phyloP scores from a whole-genome alignment of 2,797 vertebrate genomes.

The Rhincodon typus region DNA sequence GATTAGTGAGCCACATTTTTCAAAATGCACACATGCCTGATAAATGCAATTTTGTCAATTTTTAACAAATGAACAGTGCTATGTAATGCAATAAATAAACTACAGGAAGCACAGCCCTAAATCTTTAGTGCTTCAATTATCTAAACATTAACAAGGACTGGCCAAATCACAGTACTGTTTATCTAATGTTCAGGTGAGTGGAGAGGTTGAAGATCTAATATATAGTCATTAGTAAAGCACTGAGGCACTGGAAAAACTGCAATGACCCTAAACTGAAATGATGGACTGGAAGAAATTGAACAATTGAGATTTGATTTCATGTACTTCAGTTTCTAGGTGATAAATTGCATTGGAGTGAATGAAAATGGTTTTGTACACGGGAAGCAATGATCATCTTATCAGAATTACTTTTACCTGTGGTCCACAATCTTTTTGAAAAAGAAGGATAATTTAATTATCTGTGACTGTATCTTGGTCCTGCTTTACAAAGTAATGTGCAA shows the following conservation, averaged over 20 bases:
- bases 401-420: neutral
- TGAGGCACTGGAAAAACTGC: neutral
- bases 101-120: neutral
- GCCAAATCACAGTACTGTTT: neutral
- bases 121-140: neutral
- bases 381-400: neutral
- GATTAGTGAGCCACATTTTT: neutral
- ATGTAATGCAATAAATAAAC: neutral
- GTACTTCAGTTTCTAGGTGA: slow-evolving; percentile 26
- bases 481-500: neutral
- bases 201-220: slow-evolving; percentile 16
- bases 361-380: neutral
- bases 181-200: neutral
- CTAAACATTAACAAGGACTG: neutral
- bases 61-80: neutral
- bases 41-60: neutral
- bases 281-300: slow-evolving; percentile 31
- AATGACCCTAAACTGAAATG: slow-evolving; percentile 21
- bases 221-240: slow-evolving; percentile 1
- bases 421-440: neutral
- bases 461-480: neutral
- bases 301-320: slow-evolving; percentile 31
- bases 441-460: neutral
- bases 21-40: neutral
- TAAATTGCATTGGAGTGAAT: neutral